These are phyloP conservation scores for Nibea coibor DNA, from an alignment of 2,113 vertebrate species.

Conservation along the genomic window DNA sequence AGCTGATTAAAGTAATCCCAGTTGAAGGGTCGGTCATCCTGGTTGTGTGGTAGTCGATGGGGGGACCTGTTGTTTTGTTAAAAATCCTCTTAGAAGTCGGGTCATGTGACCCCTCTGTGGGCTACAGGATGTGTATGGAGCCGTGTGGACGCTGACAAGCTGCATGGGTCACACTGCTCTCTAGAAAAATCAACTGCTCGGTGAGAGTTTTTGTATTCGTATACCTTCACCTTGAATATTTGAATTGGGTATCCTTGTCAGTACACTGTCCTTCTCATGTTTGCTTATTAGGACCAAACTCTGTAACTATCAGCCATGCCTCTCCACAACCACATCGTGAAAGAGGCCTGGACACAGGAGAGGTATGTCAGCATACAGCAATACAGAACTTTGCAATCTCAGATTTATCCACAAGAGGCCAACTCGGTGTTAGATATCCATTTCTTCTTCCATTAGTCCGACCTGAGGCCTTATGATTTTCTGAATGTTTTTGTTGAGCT, in stretches of 20 bases:
- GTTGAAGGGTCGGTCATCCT: conserved; percentile 41
- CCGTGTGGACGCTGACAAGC: conserved; percentile 20
- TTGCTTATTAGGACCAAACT: conserved; percentile 12
- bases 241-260: background rate
- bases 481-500: conserved; percentile 19
- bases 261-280: background rate
- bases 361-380: conserved; percentile 54
- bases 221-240: background rate
- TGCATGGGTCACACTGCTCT: conserved; percentile 15
- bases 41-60: conserved; percentile 24
- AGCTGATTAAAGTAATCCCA: conserved; percentile 70
- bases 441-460: background rate
- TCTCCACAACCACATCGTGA: conserved; percentile 55
- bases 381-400: background rate
- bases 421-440: background rate
- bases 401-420: background rate
- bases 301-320: conserved; percentile 56
- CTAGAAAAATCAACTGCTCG: background rate
- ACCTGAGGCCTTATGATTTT: conserved; percentile 33
- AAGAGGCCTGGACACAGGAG: conserved; percentile 72
- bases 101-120: conserved; percentile 66
- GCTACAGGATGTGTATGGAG: conserved; percentile 34
- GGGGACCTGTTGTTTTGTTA: conserved; percentile 55
- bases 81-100: conserved; percentile 72
- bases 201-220: conserved; percentile 16